Evolutionary conservation across 1,140 invertebrate species (phyloP).

Genomic region (Mizuhopecten yessoensis): DNA sequence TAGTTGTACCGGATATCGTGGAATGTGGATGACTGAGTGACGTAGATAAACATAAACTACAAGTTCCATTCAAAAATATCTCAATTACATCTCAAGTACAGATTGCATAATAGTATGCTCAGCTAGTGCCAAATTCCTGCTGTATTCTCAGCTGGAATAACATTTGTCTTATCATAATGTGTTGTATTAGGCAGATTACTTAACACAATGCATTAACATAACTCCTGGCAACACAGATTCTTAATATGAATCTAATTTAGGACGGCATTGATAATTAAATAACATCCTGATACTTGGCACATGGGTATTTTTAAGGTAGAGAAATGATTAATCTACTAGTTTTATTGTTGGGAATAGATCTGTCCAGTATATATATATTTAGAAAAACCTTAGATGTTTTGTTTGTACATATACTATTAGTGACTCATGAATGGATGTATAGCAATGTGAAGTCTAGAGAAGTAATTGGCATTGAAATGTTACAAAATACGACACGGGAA

Average conservation of each 20-base stretch:
- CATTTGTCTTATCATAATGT: not conserved
- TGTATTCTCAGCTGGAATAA: slow-evolving; percentile 1
- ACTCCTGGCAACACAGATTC: not conserved
- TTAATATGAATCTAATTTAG: not conserved
- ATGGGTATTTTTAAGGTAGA: too few relatives aligned
- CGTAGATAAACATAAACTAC: slow-evolving; percentile 4
- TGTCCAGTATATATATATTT: too few relatives aligned
- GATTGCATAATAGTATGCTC: slow-evolving; percentile 19
- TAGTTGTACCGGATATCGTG: not conserved
- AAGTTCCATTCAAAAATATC: slow-evolving; percentile 2
- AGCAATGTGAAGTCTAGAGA: too few relatives aligned
- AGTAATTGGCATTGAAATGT: too few relatives aligned
- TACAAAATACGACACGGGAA: too few relatives aligned
- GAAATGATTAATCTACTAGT: too few relatives aligned
- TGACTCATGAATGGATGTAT: too few relatives aligned
- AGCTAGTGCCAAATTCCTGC: not conserved
- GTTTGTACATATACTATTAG: too few relatives aligned
- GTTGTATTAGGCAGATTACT: not conserved
- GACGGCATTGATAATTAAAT: not conserved
- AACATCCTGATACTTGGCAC: too few relatives aligned
- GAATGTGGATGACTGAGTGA: not conserved
- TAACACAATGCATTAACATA: not conserved
- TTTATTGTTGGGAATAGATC: too few relatives aligned
- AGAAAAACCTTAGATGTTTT: too few relatives aligned
- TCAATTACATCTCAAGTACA: not conserved